A percentile compares a stretch with the other conserved stretches of the same genome.
These are phyloP conservation scores for Cephus pygmeus DNA, from an alignment of 2,888 invertebrate species.

Conservation along the genomic window DNA sequence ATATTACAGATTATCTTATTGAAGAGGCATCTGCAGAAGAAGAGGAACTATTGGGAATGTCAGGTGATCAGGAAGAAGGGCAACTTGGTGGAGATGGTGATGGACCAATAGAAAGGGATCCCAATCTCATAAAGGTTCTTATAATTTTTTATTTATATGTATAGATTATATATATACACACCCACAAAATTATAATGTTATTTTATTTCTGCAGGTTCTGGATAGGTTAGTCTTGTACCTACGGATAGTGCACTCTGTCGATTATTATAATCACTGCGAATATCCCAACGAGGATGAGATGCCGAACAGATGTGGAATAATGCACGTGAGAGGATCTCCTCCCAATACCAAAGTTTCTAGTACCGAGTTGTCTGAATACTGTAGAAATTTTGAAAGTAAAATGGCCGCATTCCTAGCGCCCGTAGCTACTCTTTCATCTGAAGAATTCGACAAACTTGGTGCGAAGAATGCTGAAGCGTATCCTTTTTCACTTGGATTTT, in stretches of 20 bases:
- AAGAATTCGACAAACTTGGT: slow-evolving; percentile 86
- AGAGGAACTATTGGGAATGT: slow-evolving; percentile 87
- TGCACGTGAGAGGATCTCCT: slow-evolving; percentile 93
- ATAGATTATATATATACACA: neutral
- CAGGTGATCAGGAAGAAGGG: slow-evolving; percentile 68
- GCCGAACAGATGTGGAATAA: slow-evolving; percentile 98
- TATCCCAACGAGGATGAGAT: slow-evolving; percentile 99
- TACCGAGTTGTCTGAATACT: slow-evolving; percentile 80
- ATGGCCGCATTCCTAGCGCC: slow-evolving; percentile 90
- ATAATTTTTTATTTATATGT: slow-evolving; percentile 13
- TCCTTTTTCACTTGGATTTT: slow-evolving; percentile 43
- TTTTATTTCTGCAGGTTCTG: slow-evolving; percentile 65
- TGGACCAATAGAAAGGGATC: slow-evolving; percentile 77
- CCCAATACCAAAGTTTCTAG: slow-evolving; percentile 83
- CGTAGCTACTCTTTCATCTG: slow-evolving; percentile 76
- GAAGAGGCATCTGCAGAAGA: slow-evolving; percentile 99
- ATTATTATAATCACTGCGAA: slow-evolving; percentile 99
- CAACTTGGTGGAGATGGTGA: slow-evolving; percentile 64
- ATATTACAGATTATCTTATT: slow-evolving; percentile 97
- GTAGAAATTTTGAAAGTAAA: slow-evolving; percentile 88
- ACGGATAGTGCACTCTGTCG: slow-evolving; percentile 96
- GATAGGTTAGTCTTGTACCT: slow-evolving; percentile 91
- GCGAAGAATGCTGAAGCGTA: slow-evolving; percentile 78
- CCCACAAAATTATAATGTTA: slow-evolving; percentile 9
- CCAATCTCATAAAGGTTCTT: slow-evolving; percentile 76